These are phyloP conservation scores for Acanthopagrus latus DNA, from an alignment of 2,797 vertebrate species.

Conservation along the genomic window DNA sequence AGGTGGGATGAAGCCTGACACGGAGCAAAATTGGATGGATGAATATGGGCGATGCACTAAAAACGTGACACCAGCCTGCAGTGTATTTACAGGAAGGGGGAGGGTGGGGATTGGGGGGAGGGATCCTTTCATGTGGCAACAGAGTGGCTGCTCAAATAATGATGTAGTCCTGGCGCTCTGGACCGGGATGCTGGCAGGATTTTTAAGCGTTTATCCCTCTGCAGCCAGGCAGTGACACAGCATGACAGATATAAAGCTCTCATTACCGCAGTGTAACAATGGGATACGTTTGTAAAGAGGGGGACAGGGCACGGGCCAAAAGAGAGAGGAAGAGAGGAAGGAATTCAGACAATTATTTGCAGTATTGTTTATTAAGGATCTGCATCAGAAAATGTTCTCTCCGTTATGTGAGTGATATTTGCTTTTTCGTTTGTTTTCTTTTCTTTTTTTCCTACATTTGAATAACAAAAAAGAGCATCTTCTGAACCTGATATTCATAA, in stretches of 20 bases:
- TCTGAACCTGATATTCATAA: not conserved
- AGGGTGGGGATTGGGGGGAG: constrained; percentile 16
- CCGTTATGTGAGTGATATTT: not conserved
- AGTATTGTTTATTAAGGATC: constrained; percentile 8
- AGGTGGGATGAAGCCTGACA: constrained; percentile 28
- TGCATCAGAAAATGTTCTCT: not conserved
- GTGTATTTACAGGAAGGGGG: not conserved
- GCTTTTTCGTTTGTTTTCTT: not conserved
- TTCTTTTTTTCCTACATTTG: not conserved
- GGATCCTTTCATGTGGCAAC: constrained; percentile 44
- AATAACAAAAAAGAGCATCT: not conserved
- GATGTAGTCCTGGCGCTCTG: constrained; percentile 41
- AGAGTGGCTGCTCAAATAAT: constrained; percentile 51
- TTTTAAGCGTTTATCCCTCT: constrained; percentile 42
- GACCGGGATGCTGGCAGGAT: constrained; percentile 34
- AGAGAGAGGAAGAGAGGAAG: constrained; percentile 1
- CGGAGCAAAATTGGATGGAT: constrained; percentile 31
- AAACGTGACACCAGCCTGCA: constrained; percentile 43
- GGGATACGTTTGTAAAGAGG: constrained; percentile 19
- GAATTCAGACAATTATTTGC: not conserved
- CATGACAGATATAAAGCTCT: constrained; percentile 40
- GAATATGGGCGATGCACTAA: constrained; percentile 24
- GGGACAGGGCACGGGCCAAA: not conserved
- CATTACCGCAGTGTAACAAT: constrained; percentile 24
- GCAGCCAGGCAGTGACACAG: constrained; percentile 27